Evolutionary conservation across 2,888 invertebrate genomes (phyloP).

Genomic region (Hyposoter dolosus): DNA sequence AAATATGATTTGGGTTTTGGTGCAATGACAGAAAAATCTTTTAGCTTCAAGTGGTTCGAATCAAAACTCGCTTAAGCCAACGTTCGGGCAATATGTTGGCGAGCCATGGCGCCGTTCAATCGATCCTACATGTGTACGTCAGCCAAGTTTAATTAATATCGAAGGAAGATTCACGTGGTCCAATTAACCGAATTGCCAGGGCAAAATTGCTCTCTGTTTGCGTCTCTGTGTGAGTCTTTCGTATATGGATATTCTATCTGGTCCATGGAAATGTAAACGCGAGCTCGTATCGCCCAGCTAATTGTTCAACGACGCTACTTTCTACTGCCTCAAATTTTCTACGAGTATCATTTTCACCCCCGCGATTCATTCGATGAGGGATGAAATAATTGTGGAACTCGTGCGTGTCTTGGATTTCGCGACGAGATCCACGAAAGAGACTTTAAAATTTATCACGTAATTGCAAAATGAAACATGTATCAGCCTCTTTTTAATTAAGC

Average conservation of each 20-base stretch:
- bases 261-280: conserved; percentile 15
- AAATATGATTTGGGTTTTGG: background rate
- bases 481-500: background rate
- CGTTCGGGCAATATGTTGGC: conserved; percentile 11
- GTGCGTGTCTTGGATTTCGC: background rate
- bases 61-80: conserved; percentile 13
- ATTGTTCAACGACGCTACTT: conserved; percentile 31
- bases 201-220: conserved; percentile 50
- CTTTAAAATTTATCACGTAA: background rate
- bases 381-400: conserved; percentile 6
- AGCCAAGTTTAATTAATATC: conserved; percentile 68
- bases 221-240: background rate
- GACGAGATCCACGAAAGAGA: background rate
- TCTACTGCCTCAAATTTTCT: background rate
- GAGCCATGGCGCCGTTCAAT: conserved; percentile 38
- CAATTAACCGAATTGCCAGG: conserved; percentile 67
- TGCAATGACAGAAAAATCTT: background rate
- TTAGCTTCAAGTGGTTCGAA: background rate
- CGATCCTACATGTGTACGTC: conserved; percentile 39
- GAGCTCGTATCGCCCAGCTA: conserved; percentile 9
- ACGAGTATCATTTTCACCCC: background rate
- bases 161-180: conserved; percentile 66
- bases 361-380: background rate
- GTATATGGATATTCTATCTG: conserved; percentile 10
- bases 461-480: background rate